Conservation (phyloP, 2,113 vertebrate genomes). For the Lontra canadensis region DNA sequence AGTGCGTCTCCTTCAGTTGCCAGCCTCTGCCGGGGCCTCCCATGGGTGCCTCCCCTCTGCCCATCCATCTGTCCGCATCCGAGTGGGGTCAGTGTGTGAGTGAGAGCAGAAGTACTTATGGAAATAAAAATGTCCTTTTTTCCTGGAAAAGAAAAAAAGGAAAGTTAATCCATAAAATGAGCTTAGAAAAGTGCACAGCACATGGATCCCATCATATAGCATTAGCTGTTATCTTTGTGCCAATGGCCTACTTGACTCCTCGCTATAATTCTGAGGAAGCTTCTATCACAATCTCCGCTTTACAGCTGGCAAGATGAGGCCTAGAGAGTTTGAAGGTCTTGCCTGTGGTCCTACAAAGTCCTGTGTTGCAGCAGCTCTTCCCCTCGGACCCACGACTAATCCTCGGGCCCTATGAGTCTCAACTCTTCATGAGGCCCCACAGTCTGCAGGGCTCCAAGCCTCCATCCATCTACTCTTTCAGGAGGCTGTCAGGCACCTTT, state of each 20-base stretch:
- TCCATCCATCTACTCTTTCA: background rate
- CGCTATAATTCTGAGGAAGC: background rate
- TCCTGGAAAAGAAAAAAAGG: slow-evolving; percentile 47
- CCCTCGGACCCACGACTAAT: background rate
- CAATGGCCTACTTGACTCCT: background rate
- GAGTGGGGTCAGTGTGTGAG: slow-evolving; percentile 20
- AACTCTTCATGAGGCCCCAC: background rate
- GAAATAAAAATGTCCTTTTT: slow-evolving; percentile 83
- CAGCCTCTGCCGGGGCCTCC: background rate
- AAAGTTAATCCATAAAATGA: background rate
- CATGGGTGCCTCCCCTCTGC: background rate
- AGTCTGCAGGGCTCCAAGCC: background rate
- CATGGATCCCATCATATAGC: background rate
- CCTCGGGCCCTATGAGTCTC: background rate
- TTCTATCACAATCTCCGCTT: background rate
- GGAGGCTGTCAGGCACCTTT: background rate
- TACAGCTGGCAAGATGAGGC: background rate
- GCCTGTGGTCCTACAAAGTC: background rate
- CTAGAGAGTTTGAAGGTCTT: background rate
- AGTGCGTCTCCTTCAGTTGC: background rate
- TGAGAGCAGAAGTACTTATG: slow-evolving; percentile 84
- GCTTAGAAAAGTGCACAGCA: background rate
- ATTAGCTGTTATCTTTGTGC: background rate
- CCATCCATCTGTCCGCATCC: background rate
- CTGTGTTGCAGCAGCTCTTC: background rate